Evolutionary conservation across 2,888 invertebrate species (phyloP).

Genomic region (Punctoribates punctum): DNA sequence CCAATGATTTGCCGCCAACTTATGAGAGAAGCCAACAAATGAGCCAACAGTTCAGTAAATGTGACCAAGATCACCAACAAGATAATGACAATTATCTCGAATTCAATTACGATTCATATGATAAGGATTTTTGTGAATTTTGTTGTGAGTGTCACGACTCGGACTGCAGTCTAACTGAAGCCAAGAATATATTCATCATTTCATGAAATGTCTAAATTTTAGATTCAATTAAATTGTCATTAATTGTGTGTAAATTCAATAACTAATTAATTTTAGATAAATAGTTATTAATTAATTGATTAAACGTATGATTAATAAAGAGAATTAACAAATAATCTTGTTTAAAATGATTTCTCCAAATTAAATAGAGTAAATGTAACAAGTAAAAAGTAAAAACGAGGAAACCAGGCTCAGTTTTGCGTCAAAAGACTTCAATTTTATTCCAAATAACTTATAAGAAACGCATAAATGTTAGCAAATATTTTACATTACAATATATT

Average conservation of each 20-base stretch:
- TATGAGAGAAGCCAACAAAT: not conserved
- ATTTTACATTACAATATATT: slow-evolving; percentile 19
- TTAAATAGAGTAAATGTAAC: too few species aligned
- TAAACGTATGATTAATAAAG: too few species aligned
- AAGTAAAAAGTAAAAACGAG: too few species aligned
- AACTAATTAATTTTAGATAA: too few species aligned
- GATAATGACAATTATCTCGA: not conserved
- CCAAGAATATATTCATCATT: not conserved
- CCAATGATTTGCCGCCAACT: not conserved
- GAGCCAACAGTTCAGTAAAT: not conserved
- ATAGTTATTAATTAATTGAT: too few species aligned
- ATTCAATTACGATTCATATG: too few species aligned
- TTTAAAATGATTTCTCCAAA: too few species aligned
- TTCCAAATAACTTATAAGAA: slow-evolving; percentile 23
- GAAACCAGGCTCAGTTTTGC: too few species aligned
- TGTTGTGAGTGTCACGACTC: not conserved
- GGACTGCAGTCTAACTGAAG: not conserved
- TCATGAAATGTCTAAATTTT: not conserved
- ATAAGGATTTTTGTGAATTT: too few species aligned
- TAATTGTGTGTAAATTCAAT: too few species aligned
- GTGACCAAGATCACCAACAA: not conserved
- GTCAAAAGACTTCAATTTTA: not conserved
- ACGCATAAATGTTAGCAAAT: not conserved
- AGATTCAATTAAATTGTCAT: not conserved
- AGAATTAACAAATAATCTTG: too few species aligned